Evolutionary conservation across 1,140 invertebrate species (phyloP).

Genomic region (Gyrodactylus salaris): DNA sequence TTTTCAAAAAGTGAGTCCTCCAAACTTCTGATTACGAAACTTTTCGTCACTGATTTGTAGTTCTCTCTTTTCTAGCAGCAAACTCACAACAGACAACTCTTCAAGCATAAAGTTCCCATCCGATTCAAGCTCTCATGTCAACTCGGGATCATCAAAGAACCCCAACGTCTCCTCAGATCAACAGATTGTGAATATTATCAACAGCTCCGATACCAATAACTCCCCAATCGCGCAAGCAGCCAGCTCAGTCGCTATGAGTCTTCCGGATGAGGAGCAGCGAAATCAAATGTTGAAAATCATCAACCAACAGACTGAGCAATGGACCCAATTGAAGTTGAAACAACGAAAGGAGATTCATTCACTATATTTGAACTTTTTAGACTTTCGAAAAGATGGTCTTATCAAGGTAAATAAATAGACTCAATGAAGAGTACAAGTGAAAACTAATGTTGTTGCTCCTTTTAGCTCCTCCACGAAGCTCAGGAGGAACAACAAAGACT

Average conservation of each 20-base stretch:
- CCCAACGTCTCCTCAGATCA: background rate
- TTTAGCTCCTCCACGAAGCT: conserved; percentile 25
- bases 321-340: conserved; percentile 51
- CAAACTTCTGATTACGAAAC: no score
- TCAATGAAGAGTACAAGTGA: no score
- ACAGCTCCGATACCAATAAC: background rate
- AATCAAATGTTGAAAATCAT: conserved; percentile 28
- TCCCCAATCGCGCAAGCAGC: background rate
- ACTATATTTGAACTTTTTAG: conserved; percentile 39
- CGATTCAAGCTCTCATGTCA: no score
- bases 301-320: conserved; percentile 54
- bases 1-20: background rate
- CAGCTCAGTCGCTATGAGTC: background rate
- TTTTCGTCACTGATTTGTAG: no score
- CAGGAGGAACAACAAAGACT: conserved; percentile 59
- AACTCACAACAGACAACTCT: no score
- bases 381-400: conserved; percentile 46
- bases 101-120: no score
- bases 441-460: no score
- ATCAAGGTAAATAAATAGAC: conserved; percentile 43
- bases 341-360: conserved; percentile 71
- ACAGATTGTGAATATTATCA: background rate
- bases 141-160: no score
- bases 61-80: no score
- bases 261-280: background rate